phyloP scores from a whole-genome alignment of 2,888 invertebrate species.

The Hydrotaea cyrtoneurina region DNA sequence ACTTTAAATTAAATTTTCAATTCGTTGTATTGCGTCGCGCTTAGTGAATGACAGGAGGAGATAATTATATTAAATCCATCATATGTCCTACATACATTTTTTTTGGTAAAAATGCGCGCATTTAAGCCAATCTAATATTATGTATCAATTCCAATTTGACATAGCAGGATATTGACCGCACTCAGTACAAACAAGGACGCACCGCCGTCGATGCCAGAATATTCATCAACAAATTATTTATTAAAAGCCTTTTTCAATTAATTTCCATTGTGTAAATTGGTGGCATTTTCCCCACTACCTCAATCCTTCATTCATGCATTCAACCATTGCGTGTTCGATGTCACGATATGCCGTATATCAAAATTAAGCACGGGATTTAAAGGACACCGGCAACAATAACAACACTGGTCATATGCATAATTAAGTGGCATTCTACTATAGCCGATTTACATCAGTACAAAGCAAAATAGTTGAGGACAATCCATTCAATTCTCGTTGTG shows the following conservation, averaged over 20 bases:
- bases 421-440: constrained; percentile 19
- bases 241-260: constrained; percentile 41
- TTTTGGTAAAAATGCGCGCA: neutral
- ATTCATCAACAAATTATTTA: constrained; percentile 3
- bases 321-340: neutral
- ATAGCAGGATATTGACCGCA: neutral
- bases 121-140: constrained; percentile 27
- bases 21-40: neutral
- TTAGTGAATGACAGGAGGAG: neutral
- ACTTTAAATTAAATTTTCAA: neutral
- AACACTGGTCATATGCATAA: constrained; percentile 27
- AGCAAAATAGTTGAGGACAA: neutral
- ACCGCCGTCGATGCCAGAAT: neutral
- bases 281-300: neutral
- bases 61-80: constrained; percentile 7
- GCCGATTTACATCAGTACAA: neutral
- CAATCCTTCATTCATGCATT: too few species aligned
- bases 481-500: too few species aligned
- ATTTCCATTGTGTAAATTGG: constrained; percentile 26
- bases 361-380: constrained; percentile 38
- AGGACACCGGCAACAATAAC: constrained; percentile 16
- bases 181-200: neutral
- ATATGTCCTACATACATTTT: neutral
- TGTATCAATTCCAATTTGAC: constrained; percentile 13
- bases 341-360: constrained; percentile 27